Conservation (phyloP, 2,797 vertebrate genomes). For the Sebastes itinus region DNA sequence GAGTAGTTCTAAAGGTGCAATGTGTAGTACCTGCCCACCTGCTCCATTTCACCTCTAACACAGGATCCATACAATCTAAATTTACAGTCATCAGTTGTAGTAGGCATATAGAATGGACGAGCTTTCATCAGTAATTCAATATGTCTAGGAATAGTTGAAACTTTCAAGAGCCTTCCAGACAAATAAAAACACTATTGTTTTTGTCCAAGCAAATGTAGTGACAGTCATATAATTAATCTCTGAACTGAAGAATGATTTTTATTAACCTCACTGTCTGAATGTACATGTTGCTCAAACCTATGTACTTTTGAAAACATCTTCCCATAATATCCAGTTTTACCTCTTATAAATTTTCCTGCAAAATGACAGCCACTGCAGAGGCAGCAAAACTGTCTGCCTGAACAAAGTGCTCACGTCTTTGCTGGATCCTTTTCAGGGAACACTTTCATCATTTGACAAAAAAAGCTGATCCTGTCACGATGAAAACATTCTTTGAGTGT, state of each 20-base stretch:
- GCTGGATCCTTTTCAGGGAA: conserved; percentile 32
- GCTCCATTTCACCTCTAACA: background rate
- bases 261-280: background rate
- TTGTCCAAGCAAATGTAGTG: background rate
- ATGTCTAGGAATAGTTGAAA: background rate
- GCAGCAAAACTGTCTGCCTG: conserved; percentile 22
- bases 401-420: conserved; percentile 25
- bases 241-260: background rate
- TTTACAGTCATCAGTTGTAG: background rate
- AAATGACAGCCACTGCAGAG: conserved; percentile 4
- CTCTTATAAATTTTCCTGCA: background rate
- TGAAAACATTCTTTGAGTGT: conserved; percentile 35
- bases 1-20: background rate
- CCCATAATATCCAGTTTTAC: conserved; percentile 13
- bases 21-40: background rate
- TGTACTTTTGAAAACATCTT: conserved; percentile 4
- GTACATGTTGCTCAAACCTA: background rate
- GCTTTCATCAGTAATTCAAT: background rate
- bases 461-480: conserved; percentile 29
- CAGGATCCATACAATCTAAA: background rate
- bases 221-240: background rate
- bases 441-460: conserved; percentile 47
- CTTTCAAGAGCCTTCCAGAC: background rate
- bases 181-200: background rate
- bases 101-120: background rate